These are phyloP conservation scores for Hippocampus mohnikei DNA, from an alignment of 2,113 vertebrate species.

Conservation along the genomic window DNA sequence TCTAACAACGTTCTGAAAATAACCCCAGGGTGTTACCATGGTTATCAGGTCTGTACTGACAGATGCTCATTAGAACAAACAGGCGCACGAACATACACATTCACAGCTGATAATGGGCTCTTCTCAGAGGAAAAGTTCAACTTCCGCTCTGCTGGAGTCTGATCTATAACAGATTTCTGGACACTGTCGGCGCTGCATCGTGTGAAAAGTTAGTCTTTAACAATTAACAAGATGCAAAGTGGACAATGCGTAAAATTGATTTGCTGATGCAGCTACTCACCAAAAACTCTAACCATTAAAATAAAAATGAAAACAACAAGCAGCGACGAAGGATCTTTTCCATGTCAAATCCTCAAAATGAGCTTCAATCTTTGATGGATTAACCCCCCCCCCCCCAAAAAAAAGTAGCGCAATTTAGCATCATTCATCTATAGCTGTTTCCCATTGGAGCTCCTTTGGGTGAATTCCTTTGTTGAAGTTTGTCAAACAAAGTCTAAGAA, in stretches of 20 bases:
- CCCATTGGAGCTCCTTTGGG: too few species aligned
- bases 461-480: too few species aligned
- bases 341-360: neutral
- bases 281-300: neutral
- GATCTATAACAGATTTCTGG: constrained; percentile 2
- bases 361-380: too few species aligned
- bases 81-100: constrained; percentile 16
- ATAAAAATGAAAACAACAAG: neutral
- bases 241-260: neutral
- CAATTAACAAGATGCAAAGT: neutral
- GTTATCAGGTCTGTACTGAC: constrained; percentile 60
- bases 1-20: constrained; percentile 47
- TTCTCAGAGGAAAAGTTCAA: constrained; percentile 24
- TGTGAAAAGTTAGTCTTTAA: constrained; percentile 4
- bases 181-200: constrained; percentile 2
- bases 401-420: too few species aligned
- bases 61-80: constrained; percentile 70
- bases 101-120: constrained; percentile 32
- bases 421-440: too few species aligned
- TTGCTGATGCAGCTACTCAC: neutral
- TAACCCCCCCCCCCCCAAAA: too few species aligned
- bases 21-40: constrained; percentile 50
- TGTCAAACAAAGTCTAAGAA: too few species aligned
- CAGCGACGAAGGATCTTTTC: too few species aligned
- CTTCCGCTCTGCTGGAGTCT: constrained; percentile 17